Base-by-base conservation (phyloP, 2,797 vertebrate species). In the Chlorospingus semifuscus region DNA sequence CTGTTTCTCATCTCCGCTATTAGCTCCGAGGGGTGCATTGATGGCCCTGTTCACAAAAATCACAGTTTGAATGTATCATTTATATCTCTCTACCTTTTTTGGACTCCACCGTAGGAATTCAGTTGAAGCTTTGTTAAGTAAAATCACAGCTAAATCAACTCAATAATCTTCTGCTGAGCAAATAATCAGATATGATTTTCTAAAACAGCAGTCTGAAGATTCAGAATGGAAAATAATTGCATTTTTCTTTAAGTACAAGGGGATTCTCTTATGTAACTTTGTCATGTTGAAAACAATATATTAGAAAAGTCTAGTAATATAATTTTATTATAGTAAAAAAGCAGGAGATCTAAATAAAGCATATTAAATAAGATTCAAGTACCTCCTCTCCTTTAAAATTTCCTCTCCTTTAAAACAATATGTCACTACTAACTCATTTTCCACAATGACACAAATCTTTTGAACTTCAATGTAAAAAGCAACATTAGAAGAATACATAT, bases 1-100 rank as follows among this genome's bases (percentile, higher is more conserved):
- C 99, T 99, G 99, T 99, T 99, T 98, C 99, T 99, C 99, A 99
- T 99, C 99, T 99, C 99, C 95, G 98, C 99, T 99, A 99, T 99
- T 99, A 99, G 99, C 99, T 99, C 99, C 60, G 99, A 99, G 98
- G 99, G 99, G 99, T 99, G 99, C 99, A 99, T 99, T 96, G 99
- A 99, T 98, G 99, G 99, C 98, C 99, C 99, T 99, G 99, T 98
- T 99, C 99, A 98, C 98, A 98, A 99, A 99, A 99, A 99, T 98
- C 98, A 99, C 98, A 99, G 98, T 98, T 97, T 99, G 98, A 99
- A 98, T 98, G 98, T 98, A 98, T 98, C 98, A 99, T 99, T 99
- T 99, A 99, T 98, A 98, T 98, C 97, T 97, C 98, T 97, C 98
- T 98, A 98, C 97, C 98, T 98, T 98, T 98, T 98, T 98, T 98